Evolutionary conservation across 2,888 invertebrate genomes (phyloP).

Genomic region (Drosophila yooni): DNA sequence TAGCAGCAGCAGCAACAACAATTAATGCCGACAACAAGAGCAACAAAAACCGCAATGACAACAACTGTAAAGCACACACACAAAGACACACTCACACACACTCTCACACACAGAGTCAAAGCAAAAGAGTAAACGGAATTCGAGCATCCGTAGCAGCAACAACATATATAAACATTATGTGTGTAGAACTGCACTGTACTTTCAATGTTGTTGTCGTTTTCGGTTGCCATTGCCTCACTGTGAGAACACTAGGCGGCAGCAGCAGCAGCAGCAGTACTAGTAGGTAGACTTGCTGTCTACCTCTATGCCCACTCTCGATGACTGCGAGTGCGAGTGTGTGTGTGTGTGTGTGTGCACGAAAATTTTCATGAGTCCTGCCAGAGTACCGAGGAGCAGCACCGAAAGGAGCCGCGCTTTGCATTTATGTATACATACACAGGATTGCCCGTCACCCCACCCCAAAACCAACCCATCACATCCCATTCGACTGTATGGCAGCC

Average conservation of each 20-base stretch:
- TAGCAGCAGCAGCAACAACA: slow-evolving; percentile 48
- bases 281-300: slow-evolving; percentile 78
- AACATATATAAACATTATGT: slow-evolving; percentile 62
- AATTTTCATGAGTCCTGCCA: slow-evolving; percentile 67
- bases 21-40: slow-evolving; percentile 67
- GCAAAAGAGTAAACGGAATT: slow-evolving; percentile 69
- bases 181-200: slow-evolving; percentile 74
- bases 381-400: slow-evolving; percentile 55
- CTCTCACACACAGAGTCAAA: slow-evolving; percentile 30
- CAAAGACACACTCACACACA: slow-evolving; percentile 36
- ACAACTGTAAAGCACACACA: slow-evolving; percentile 69
- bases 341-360: slow-evolving; percentile 55
- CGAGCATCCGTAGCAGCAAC: slow-evolving; percentile 64
- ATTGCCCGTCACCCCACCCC: background rate
- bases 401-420: slow-evolving; percentile 76
- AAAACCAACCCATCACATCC: slow-evolving; percentile 4
- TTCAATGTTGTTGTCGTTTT: slow-evolving; percentile 61
- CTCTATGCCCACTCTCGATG: slow-evolving; percentile 44
- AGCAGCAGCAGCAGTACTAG: slow-evolving; percentile 34
- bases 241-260: slow-evolving; percentile 56
- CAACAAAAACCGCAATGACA: slow-evolving; percentile 77
- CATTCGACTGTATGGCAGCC: slow-evolving; percentile 39
- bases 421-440: slow-evolving; percentile 76
- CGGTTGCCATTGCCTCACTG: slow-evolving; percentile 62
- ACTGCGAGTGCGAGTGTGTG: slow-evolving; percentile 16